Evolutionary conservation across 2,113 vertebrate genomes (phyloP).

Genomic region (Acanthochromis polyacanthus): DNA sequence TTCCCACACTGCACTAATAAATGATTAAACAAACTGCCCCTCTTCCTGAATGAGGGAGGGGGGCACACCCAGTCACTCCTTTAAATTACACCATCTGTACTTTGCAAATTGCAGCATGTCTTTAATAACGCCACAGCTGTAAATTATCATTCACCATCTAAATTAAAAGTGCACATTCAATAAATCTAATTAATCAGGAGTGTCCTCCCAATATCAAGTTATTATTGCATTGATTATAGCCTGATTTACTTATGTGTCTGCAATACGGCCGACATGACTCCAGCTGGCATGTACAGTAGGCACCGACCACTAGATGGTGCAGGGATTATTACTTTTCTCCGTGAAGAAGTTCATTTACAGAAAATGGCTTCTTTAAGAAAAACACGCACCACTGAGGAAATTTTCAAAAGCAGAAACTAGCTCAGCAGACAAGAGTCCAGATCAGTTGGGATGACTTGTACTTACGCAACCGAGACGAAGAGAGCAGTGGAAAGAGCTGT

Average conservation of each 20-base stretch:
- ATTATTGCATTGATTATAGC: conserved; percentile 53
- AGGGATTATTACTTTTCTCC: conserved; percentile 4
- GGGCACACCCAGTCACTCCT: conserved; percentile 14
- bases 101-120: conserved; percentile 26
- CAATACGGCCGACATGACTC: conserved; percentile 13
- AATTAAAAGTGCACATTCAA: conserved; percentile 60
- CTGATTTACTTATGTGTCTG: conserved; percentile 56
- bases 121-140: conserved; percentile 21
- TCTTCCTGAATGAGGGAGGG: conserved; percentile 10
- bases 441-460: conserved; percentile 28
- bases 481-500: conserved; percentile 20
- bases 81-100: conserved; percentile 49
- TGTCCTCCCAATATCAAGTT: conserved; percentile 3
- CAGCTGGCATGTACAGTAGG: conserved; percentile 17
- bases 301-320: conserved; percentile 72
- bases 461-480: conserved; percentile 46
- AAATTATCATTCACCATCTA: conserved; percentile 38
- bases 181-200: conserved; percentile 57
- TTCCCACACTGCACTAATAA: conserved; percentile 24
- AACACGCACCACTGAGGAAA: conserved; percentile 27
- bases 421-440: conserved; percentile 31
- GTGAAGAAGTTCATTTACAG: conserved; percentile 13
- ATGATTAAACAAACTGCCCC: conserved; percentile 38
- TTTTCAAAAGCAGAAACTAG: conserved; percentile 46
- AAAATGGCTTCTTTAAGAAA: conserved; percentile 56